Conservation (phyloP, 2,113 vertebrate genomes). For the Phrynocephalus versicolor region DNA sequence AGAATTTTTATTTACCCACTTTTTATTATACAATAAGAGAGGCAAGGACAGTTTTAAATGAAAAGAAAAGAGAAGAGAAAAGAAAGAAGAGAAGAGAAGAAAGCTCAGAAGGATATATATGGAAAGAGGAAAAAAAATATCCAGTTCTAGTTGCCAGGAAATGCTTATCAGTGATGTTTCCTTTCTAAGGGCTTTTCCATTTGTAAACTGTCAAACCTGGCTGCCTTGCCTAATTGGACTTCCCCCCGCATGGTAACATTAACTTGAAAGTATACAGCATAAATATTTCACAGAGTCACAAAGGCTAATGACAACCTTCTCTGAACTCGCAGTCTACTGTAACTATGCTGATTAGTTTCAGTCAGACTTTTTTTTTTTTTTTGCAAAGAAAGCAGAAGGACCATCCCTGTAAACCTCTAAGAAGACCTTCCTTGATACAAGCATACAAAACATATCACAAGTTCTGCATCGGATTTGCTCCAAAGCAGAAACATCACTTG, state of each 20-base stretch:
- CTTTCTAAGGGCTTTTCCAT: slow-evolving; percentile 36
- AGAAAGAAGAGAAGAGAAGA: background rate
- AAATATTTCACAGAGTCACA: slow-evolving; percentile 30
- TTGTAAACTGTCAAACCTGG: slow-evolving; percentile 26
- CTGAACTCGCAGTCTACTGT: background rate
- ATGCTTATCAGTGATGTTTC: slow-evolving; percentile 32
- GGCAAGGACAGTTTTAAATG: slow-evolving; percentile 11
- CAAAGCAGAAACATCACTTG: no score
- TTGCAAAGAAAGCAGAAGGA: slow-evolving; percentile 24
- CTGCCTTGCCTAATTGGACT: background rate
- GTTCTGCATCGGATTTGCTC: background rate
- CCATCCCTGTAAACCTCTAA: background rate
- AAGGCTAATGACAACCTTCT: slow-evolving; percentile 10
- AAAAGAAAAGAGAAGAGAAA: background rate
- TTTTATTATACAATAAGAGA: slow-evolving; percentile 18
- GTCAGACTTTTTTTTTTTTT: background rate
- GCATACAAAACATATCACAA: background rate
- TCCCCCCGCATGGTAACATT: slow-evolving; percentile 16
- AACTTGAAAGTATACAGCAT: background rate
- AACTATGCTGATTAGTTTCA: slow-evolving; percentile 3
- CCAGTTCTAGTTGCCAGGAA: slow-evolving; percentile 7
- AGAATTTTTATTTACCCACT: slow-evolving; percentile 33
- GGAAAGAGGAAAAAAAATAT: background rate
- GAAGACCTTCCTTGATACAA: background rate
- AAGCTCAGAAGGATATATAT: background rate